Evolutionary conservation across 2,888 invertebrate genomes (phyloP), one percentile per base, ranked within the genome.

Genomic region (Tipula unca): DNA sequence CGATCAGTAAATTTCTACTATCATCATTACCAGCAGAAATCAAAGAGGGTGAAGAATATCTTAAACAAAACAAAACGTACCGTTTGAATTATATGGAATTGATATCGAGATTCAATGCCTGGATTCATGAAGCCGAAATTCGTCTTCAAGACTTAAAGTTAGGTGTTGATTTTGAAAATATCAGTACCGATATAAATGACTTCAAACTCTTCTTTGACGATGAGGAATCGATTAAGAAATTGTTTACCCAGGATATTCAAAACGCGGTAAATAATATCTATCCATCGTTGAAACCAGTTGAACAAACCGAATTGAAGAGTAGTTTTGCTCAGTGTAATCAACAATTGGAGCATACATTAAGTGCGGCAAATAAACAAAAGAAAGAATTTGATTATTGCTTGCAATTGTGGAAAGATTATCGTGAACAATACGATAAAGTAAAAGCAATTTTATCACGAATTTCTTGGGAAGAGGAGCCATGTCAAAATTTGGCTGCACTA

Each of bases 91-190:
- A 97, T 89, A 93, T 94, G 87, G 92, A 93, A 85, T 91, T 96
- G 4, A 95, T 96, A 1, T 94, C 95, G 84, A 95, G 95, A 90
- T 92, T 98, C 5, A 95, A 94, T 88, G 93, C 93, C 85, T 97
- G 97, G 96, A 94, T 96, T 0, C 94, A 94, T 88, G 96, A 96
- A 89, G 96, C 97, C 0, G 95, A 95, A 87, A 93, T 94, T 85
- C 93, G 95, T 82, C 90, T 98, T 29, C 94, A 94, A 87, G 94
- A 95, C 89, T 94, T 95, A 87, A 95, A 95, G 88, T 95, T 96
- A 87, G 97, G 97, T 14, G 95, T 98, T 5, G 96, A 98, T 89
- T 97, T 97, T 89, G 96, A 96, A 88, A 96, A 96, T 87, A 94
- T 98, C 8, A 92, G 95, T 85, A 92, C 94, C 6, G 96, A 97